Percentiles rank a stretch among this genome's conserved stretches.
These are phyloP conservation scores for Netelia melanura DNA, from an alignment of 2,888 invertebrate genomes.

Conservation along the genomic window DNA sequence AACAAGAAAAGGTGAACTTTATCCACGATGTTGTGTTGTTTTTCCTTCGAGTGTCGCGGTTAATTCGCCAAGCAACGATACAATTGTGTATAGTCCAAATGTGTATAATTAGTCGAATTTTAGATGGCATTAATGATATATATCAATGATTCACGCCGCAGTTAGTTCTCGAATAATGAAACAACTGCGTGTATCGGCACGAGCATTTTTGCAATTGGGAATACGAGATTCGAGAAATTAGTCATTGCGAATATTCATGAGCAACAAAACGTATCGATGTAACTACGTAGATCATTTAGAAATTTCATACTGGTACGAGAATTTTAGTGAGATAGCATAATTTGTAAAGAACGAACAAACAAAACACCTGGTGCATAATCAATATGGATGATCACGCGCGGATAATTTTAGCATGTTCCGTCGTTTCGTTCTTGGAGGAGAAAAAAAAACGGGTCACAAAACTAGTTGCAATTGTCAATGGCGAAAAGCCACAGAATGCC, in stretches of 20 bases:
- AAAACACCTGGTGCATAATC: conserved; percentile 51
- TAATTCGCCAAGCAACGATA: conserved; percentile 66
- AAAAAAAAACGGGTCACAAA: conserved; percentile 43
- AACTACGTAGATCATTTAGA: conserved; percentile 52
- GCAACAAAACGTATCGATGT: conserved; percentile 30
- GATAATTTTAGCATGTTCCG: conserved; percentile 23
- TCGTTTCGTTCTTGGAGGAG: conserved; percentile 29
- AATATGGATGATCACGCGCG: conserved; percentile 11
- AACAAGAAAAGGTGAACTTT: conserved; percentile 18
- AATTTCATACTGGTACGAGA: conserved; percentile 62
- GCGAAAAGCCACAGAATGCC: conserved; percentile 26
- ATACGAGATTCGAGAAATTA: conserved; percentile 36
- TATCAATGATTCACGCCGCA: conserved; percentile 48
- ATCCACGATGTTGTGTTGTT: conserved; percentile 8
- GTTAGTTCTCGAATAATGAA: conserved; percentile 36
- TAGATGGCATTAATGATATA: conserved; percentile 63
- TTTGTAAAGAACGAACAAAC: conserved; percentile 60
- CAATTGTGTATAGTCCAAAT: conserved; percentile 66
- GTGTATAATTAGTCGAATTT: conserved; percentile 55
- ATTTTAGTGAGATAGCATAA: conserved; percentile 47
- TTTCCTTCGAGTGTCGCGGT: conserved; percentile 36
- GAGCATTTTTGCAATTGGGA: not conserved
- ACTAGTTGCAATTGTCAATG: conserved; percentile 49
- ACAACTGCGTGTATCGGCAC: not conserved
- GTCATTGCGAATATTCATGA: conserved; percentile 20